A percentile compares a stretch with the other conserved stretches of the same genome.
phyloP scores from a whole-genome alignment of 1,140 invertebrate species.

The Popillia japonica region DNA sequence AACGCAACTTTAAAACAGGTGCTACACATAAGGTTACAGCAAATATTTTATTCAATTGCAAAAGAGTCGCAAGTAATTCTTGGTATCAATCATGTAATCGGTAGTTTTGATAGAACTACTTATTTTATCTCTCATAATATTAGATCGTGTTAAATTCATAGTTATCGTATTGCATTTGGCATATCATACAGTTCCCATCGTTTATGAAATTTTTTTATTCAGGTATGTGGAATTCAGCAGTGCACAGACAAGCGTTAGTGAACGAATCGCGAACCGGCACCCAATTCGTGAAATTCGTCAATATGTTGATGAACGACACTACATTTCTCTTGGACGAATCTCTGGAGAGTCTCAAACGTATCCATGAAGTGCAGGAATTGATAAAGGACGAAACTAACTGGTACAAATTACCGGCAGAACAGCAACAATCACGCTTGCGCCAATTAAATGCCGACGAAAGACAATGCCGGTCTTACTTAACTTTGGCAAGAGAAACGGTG shows the following conservation, averaged over 20 bases:
- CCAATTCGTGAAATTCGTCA: conserved; percentile 97
- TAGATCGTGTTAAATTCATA: too few species aligned
- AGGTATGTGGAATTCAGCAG: conserved; percentile 58
- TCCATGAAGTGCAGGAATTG: conserved; percentile 92
- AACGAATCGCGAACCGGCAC: conserved; percentile 85
- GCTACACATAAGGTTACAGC: too few species aligned
- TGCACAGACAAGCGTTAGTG: conserved; percentile 75
- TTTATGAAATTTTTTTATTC: not conserved
- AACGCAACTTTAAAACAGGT: too few species aligned
- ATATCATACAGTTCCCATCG: too few species aligned
- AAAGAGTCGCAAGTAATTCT: too few species aligned
- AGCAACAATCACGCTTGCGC: conserved; percentile 78
- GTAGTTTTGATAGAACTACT: too few species aligned
- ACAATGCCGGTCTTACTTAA: conserved; percentile 94
- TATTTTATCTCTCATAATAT: too few species aligned
- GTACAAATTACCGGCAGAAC: conserved; percentile 72
- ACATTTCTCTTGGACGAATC: conserved; percentile 98
- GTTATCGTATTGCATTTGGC: too few species aligned
- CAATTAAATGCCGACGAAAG: conserved; percentile 90
- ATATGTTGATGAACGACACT: conserved; percentile 99
- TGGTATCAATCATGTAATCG: too few species aligned
- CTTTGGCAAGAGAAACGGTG: conserved; percentile 93
- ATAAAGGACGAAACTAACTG: conserved; percentile 76
- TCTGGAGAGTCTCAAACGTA: conserved; percentile 91
- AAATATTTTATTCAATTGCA: too few species aligned